Base-by-base conservation (phyloP, 2,888 invertebrate genomes). In the Lasioglossum lativentre region DNA sequence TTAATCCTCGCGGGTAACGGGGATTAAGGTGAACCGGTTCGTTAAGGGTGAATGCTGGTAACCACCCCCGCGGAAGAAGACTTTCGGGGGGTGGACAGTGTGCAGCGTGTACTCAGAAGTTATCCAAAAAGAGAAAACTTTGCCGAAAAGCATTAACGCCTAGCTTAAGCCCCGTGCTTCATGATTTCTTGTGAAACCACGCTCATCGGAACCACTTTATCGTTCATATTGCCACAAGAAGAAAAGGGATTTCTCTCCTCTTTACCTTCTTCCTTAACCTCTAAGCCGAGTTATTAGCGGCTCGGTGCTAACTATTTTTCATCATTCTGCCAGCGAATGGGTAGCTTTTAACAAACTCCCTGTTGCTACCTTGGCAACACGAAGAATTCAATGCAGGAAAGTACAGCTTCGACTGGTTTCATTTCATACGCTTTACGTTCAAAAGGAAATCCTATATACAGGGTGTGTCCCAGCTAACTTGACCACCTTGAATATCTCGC, bases 1-100 rank as follows among this genome's bases (percentile, higher is more conserved):
- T 83, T 91, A 88, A 90, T 89, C 79, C 83, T 72, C 72, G 83
- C 86, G 87, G 84, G 80, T 73, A 68, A 40, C 71, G 30, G 52
- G 84, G 90, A 91, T 91, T 90, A 90, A 86, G 86, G 63, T 40
- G 59, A 63, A 42, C 85, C 52, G 66, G 70, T 78, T 85, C 74
- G 85, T 82, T 86, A 73, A 73, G 47, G 73, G 34, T 45, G 72
- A 72, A 72, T 52, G 34, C 82, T 68, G 52, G 16, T 68, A 16
- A 74, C 78, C 59, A 74, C 78, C 59, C 63, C 75, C 16, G 34
- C 45, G 4, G 73, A 34, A 72, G 47, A 47, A 52, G 30, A 52
- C n/a, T n/a, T 45, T 23, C 19, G 3, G 34, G 3, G 34, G 70
- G n/a, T n/a, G 70, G 70, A 42, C 70, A 40, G n/a, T 40, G n/a